Conservation (phyloP, 2,113 vertebrate genomes). For the Chionodraco myersi region DNA sequence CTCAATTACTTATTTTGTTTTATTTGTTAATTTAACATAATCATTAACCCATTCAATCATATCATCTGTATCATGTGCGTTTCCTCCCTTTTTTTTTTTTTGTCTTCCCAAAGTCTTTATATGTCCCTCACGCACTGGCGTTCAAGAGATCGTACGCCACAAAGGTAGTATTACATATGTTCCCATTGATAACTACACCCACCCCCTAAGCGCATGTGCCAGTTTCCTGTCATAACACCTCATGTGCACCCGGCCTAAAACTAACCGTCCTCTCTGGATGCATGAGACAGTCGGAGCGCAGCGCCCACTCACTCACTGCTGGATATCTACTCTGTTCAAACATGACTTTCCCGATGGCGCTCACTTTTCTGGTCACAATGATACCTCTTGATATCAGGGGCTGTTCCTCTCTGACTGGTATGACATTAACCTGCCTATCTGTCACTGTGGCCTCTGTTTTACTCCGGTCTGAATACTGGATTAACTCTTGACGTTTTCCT, state of each 20-base stretch:
- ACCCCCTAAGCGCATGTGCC: constrained; percentile 81
- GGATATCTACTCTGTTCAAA: constrained; percentile 53
- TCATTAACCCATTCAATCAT: constrained; percentile 89
- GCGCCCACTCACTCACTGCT: constrained; percentile 58
- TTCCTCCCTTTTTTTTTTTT: constrained; percentile 76
- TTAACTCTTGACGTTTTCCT: constrained; percentile 28
- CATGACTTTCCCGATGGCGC: constrained; percentile 2
- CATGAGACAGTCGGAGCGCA: constrained; percentile 57
- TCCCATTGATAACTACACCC: constrained; percentile 69
- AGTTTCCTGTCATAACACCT: constrained; percentile 58
- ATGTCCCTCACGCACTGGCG: constrained; percentile 96
- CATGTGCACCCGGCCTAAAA: constrained; percentile 40
- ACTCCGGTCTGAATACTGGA: constrained; percentile 42
- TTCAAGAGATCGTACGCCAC: constrained; percentile 96
- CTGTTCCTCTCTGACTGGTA: constrained; percentile 52
- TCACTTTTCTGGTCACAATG: constrained; percentile 50
- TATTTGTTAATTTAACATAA: constrained; percentile 64
- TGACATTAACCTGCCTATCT: constrained; percentile 60
- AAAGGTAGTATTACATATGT: constrained; percentile 93
- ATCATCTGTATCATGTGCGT: constrained; percentile 84
- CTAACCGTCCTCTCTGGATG: constrained; percentile 70
- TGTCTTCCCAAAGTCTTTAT: constrained; percentile 93
- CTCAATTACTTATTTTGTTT: constrained; percentile 38
- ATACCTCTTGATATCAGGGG: constrained; percentile 21
- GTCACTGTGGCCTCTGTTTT: constrained; percentile 39